Evolutionary conservation across 2,888 invertebrate species (phyloP).

Genomic region (Temnothorax rugatulus): DNA sequence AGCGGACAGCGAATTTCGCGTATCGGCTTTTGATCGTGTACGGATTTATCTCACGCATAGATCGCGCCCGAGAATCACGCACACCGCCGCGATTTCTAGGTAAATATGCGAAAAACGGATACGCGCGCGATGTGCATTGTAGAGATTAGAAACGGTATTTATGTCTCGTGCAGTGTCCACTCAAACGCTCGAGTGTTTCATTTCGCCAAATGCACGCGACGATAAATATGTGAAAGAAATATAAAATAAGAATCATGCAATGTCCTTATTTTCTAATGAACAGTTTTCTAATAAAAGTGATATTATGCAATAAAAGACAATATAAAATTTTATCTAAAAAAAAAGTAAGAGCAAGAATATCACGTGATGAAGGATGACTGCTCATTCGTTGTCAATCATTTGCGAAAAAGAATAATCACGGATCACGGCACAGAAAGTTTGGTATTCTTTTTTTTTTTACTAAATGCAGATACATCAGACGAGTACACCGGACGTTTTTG

Average conservation of each 20-base stretch:
- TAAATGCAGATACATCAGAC: conserved; percentile 25
- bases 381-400: neutral
- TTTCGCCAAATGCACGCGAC: neutral
- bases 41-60: conserved; percentile 52
- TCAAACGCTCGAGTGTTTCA: neutral
- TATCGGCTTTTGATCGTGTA: conserved; percentile 42
- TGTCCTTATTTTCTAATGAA: neutral
- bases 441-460: neutral
- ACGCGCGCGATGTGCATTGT: conserved; percentile 49
- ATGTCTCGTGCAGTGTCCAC: conserved; percentile 26
- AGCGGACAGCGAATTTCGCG: conserved; percentile 46
- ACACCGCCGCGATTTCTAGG: conserved; percentile 51
- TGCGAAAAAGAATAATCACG: neutral
- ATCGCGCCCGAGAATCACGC: conserved; percentile 47
- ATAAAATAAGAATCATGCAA: neutral
- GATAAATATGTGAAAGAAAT: neutral
- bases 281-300: neutral
- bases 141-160: conserved; percentile 38
- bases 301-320: neutral
- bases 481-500: conserved; percentile 25
- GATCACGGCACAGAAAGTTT: neutral
- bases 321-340: neutral
- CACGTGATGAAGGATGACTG: neutral
- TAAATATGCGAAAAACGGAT: conserved; percentile 50
- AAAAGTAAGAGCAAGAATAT: neutral